These are phyloP conservation scores for Ectropis crepuscularia DNA, from an alignment of 2,888 invertebrate species.

Conservation along the genomic window DNA sequence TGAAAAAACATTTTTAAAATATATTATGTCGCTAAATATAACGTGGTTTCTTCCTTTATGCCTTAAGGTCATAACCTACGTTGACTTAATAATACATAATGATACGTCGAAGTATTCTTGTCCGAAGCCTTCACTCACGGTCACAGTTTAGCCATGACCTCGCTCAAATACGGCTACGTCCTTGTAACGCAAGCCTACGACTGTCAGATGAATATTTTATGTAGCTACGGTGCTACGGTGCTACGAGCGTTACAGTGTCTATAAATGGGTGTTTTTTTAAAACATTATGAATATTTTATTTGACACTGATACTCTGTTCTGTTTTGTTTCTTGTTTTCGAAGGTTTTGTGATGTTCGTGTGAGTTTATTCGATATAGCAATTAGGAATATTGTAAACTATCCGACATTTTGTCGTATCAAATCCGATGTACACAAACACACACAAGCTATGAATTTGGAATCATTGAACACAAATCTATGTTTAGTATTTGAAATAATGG, in stretches of 20 bases:
- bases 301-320: too few species aligned
- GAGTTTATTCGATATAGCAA: too few species aligned
- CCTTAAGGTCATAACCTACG: background rate
- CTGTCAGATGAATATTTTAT: constrained; percentile 37
- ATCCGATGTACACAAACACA: too few species aligned
- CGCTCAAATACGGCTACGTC: constrained; percentile 17
- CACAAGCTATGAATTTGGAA: too few species aligned
- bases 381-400: too few species aligned
- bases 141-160: constrained; percentile 22
- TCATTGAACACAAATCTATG: too few species aligned
- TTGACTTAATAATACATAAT: background rate
- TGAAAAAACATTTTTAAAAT: too few species aligned
- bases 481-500: too few species aligned
- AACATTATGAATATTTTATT: too few species aligned
- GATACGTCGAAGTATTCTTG: background rate
- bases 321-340: too few species aligned
- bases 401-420: too few species aligned
- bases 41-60: background rate
- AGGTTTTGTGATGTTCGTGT: too few species aligned
- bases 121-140: constrained; percentile 14
- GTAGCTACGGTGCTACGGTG: constrained; percentile 27
- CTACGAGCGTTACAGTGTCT: constrained; percentile 9
- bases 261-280: background rate
- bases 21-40: background rate
- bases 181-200: constrained; percentile 31